phyloP scores from a whole-genome alignment of 2,797 vertebrate species.

The Serranus cabrilla region DNA sequence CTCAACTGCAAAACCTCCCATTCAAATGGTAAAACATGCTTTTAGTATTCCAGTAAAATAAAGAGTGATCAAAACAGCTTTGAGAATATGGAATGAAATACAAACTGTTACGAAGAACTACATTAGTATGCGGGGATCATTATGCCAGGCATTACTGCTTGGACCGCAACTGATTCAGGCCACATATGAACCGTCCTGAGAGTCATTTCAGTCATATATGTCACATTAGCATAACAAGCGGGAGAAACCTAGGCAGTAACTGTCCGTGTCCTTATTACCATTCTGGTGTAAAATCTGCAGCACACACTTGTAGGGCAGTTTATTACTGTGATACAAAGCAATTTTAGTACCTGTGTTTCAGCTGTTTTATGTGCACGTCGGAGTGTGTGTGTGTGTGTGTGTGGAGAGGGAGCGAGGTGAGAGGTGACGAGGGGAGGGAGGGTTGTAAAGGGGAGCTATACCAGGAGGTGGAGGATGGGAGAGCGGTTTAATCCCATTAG shows the following conservation, averaged over 20 bases:
- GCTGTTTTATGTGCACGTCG: slow-evolving; percentile 1
- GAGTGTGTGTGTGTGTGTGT: neutral
- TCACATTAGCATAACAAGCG: slow-evolving; percentile 67
- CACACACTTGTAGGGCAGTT: slow-evolving; percentile 38
- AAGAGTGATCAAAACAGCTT: neutral
- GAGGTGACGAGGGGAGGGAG: slow-evolving; percentile 9
- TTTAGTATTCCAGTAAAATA: neutral
- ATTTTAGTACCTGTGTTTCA: slow-evolving; percentile 50
- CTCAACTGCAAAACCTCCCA: too few species aligned
- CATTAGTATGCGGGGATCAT: slow-evolving; percentile 36
- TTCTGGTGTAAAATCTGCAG: slow-evolving; percentile 48
- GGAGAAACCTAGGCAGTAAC: slow-evolving; percentile 47
- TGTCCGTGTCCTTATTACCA: slow-evolving; percentile 43
- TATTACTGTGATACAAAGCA: slow-evolving; percentile 57
- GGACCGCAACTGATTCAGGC: slow-evolving; percentile 36
- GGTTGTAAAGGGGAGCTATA: slow-evolving; percentile 21
- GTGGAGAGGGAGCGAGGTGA: neutral
- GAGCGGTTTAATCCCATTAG: slow-evolving; percentile 59
- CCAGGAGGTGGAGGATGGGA: slow-evolving; percentile 4
- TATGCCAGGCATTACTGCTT: slow-evolving; percentile 12
- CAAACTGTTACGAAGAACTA: neutral
- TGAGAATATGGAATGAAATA: slow-evolving; percentile 23
- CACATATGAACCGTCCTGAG: slow-evolving; percentile 12
- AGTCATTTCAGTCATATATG: slow-evolving; percentile 53
- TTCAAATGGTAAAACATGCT: neutral